phyloP scores from a whole-genome alignment of 2,113 vertebrate species.

The Anseranas semipalmata region DNA sequence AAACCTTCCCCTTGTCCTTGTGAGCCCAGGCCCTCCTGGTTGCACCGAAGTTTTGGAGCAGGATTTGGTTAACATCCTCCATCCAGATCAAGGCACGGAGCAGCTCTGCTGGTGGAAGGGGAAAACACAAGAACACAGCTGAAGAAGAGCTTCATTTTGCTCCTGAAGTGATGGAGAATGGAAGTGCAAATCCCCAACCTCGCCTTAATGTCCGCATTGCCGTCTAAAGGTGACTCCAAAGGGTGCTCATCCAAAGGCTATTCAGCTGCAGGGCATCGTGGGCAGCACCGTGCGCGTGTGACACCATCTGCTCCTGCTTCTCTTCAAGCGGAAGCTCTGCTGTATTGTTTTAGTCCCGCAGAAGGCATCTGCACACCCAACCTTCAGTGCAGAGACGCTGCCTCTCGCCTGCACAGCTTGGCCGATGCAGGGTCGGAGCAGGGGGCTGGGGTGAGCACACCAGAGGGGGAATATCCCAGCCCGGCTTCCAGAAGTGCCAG shows the following conservation, averaged over 20 bases:
- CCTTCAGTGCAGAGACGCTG: background rate
- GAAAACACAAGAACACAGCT: fast-evolving
- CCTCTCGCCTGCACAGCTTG: fast-evolving
- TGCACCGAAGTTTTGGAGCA: background rate
- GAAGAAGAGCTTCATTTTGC: background rate
- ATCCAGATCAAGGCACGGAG: fast-evolving
- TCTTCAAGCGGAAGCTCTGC: background rate
- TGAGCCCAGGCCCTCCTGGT: background rate
- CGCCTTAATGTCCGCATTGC: too few relatives aligned
- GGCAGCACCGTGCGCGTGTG: background rate
- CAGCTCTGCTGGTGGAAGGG: background rate
- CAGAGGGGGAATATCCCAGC: background rate
- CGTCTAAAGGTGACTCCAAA: background rate
- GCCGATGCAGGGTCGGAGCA: fast-evolving
- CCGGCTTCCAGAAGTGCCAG: background rate
- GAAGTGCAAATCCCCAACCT: too few relatives aligned
- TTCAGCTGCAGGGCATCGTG: background rate
- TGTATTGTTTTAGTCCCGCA: background rate
- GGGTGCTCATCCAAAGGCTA: background rate
- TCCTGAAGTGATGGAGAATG: background rate
- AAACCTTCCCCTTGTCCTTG: background rate
- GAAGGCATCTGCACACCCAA: background rate
- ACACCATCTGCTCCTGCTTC: background rate
- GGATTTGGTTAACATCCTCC: background rate
- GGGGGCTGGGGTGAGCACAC: background rate